phyloP scores from a whole-genome alignment of 2,113 vertebrate genomes.

The Hemiscyllium ocellatum region DNA sequence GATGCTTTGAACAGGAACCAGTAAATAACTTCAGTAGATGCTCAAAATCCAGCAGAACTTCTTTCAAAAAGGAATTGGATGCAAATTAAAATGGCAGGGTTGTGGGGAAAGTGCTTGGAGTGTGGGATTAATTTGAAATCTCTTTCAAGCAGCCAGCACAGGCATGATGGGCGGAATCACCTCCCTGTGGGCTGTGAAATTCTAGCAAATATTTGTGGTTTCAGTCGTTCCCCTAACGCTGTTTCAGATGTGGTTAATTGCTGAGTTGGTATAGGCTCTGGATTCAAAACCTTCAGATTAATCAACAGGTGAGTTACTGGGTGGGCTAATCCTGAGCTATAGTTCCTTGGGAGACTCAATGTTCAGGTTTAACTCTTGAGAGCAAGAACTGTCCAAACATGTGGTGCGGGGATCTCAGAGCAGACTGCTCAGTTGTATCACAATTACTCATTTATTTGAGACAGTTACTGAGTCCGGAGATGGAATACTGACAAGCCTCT shows the following conservation, averaged over 20 bases:
- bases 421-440: not conserved
- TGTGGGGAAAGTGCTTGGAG: not conserved
- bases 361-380: not conserved
- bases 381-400: not conserved
- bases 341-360: not conserved
- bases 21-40: not conserved
- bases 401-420: not conserved
- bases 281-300: not conserved
- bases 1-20: not conserved
- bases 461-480: not conserved
- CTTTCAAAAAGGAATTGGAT: not conserved
- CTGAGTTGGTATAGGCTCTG: not conserved
- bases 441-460: not conserved
- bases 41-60: not conserved
- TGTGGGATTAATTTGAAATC: not conserved
- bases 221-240: not conserved
- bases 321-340: not conserved
- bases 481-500: not conserved
- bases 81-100: not conserved
- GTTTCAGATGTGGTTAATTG: not conserved
- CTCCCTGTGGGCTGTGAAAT: not conserved
- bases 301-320: not conserved
- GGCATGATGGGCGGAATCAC: not conserved
- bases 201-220: not conserved
- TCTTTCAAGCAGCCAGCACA: not conserved